Conservation (phyloP, 1,140 invertebrate genomes). For the Heterodera schachtii region DNA sequence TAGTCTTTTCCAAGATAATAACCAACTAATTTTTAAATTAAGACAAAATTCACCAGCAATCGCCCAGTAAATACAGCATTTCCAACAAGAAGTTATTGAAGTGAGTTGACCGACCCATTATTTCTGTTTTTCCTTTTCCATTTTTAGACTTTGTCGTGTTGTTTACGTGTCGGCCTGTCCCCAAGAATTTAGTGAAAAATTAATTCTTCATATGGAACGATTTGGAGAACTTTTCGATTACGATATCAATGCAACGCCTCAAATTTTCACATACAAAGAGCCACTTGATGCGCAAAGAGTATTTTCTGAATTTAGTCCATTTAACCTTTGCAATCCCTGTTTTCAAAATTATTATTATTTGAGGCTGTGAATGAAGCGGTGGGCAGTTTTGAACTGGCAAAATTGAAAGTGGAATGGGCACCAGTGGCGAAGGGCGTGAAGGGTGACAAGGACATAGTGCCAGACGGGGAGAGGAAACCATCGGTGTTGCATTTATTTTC, state of each 20-base stretch:
- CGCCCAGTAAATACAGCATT: neutral
- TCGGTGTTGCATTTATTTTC: neutral
- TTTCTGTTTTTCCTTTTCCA: conserved; percentile 8
- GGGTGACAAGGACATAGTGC: conserved; percentile 17
- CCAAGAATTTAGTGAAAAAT: conserved; percentile 24
- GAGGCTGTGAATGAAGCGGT: conserved; percentile 30
- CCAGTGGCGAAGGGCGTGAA: conserved; percentile 32
- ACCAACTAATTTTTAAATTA: no score
- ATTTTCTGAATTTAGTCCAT: neutral
- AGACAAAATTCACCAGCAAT: neutral
- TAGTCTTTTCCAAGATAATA: no score
- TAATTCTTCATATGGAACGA: conserved; percentile 38
- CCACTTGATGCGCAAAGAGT: conserved; percentile 41
- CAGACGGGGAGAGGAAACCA: conserved; percentile 35
- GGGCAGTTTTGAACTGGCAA: neutral
- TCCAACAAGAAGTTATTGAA: conserved; percentile 30
- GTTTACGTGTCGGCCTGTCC: conserved; percentile 32
- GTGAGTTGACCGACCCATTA: conserved; percentile 1
- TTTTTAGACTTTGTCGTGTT: conserved; percentile 25
- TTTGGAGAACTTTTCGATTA: conserved; percentile 41
- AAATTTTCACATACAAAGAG: conserved; percentile 36
- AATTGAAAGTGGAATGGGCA: conserved; percentile 36
- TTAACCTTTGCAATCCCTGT: neutral
- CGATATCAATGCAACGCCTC: conserved; percentile 17
- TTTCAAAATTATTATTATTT: conserved; percentile 9